A percentile compares a stretch with the other conserved stretches of the same genome.
These are phyloP conservation scores for Leucosticte australis DNA, from an alignment of 2,113 vertebrate species.

Conservation along the genomic window DNA sequence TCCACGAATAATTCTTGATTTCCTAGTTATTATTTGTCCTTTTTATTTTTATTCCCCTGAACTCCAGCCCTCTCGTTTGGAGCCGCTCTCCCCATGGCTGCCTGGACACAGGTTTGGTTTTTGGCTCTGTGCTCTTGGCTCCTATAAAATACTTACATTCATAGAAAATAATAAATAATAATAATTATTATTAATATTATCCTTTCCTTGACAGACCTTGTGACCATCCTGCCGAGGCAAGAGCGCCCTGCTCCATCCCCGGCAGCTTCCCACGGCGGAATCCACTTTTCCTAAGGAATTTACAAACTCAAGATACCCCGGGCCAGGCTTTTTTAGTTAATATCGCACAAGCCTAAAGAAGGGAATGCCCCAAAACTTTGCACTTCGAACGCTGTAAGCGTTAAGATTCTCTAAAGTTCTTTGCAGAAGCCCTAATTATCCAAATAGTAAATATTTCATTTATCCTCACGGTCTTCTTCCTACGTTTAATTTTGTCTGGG, in stretches of 20 bases:
- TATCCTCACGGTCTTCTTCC: fast-evolving
- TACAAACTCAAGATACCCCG: not conserved
- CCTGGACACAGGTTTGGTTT: not conserved
- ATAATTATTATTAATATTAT: not conserved
- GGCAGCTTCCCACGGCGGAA: not conserved
- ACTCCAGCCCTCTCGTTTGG: fast-evolving
- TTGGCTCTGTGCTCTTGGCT: not conserved
- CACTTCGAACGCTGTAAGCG: not conserved
- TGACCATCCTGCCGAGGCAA: not conserved
- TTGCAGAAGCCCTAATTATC: not conserved
- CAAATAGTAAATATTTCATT: not conserved
- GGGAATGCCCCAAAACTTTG: not conserved
- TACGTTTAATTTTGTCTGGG: not conserved
- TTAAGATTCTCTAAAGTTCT: not conserved
- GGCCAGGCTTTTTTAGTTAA: not conserved
- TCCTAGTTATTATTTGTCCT: not conserved
- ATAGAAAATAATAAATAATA: not conserved
- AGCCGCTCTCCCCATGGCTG: not conserved
- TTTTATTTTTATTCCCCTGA: not conserved
- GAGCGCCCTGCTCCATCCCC: not conserved
- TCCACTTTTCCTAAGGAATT: not conserved
- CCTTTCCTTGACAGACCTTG: too few relatives aligned
- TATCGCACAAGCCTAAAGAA: not conserved
- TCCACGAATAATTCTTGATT: not conserved
- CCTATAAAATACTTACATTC: not conserved